Base-by-base conservation (phyloP, 1,140 invertebrate species). In the Meloidogyne floridensis region DNA sequence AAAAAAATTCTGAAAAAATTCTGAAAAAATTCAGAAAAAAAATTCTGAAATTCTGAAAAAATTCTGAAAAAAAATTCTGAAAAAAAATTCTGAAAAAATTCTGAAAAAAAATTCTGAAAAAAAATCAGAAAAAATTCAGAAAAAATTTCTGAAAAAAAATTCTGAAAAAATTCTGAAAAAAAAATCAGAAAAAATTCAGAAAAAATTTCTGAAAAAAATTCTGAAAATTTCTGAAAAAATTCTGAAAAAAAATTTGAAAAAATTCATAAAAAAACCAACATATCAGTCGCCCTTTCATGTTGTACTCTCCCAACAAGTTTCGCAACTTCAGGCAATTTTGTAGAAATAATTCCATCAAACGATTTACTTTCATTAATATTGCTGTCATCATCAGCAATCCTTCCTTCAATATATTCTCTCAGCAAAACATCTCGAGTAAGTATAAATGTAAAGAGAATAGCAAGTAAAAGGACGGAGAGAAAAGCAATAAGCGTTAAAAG, bases 381-480 rank as follows among this genome's bases (percentile, higher is more conserved):
- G 18, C 20, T 53, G 20, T 70, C 32, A 69, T 71, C 59, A 43
- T 71, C 42, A n/a, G 13, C 43, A 20, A 71, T 43, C 10, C 15
- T 10, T 43, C 59, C 77, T 32, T 20, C 8, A 71, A 9, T 15
- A 65, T 79, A 18, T 7, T 43, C 18, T 59, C 42, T 43, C 4
- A 79, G n/a, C n/a, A 53, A n/a, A 47, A 53, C 18, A 79, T 79
- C 65, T 7, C 77, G 65, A 0, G 77, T 79, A 20, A 79, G 77
- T 11, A 79, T 43, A 70, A 79, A 79, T 18, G 77, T 79, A 65
- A 70, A 54, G 77, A 79, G 77, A 18, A 79, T 71, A 9, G 77
- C 69, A 71, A 70, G 56, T 32, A 79, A 18, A 42, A 79, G 69
- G 54, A 71, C 47, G 18, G 65, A 11, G 59, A 79, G 77, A 53